A percentile compares a stretch with the other conserved stretches of the same genome.
These are phyloP conservation scores for Syngnathus acus DNA, from an alignment of 2,797 vertebrate genomes.

Conservation along the genomic window DNA sequence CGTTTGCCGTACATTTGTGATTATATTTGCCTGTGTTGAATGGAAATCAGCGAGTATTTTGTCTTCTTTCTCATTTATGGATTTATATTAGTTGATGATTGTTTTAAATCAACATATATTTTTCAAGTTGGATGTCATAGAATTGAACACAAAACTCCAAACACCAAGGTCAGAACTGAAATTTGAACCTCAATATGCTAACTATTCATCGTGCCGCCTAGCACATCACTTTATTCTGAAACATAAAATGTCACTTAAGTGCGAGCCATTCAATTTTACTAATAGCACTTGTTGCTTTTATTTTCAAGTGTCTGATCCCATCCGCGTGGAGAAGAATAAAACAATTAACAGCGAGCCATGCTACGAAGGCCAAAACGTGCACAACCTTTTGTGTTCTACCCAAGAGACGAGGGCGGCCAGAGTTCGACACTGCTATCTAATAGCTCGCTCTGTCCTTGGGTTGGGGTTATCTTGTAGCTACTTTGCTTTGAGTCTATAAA, in stretches of 20 bases:
- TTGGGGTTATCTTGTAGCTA: conserved; percentile 70
- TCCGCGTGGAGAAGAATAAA: conserved; percentile 23
- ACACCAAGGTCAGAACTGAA: too few species aligned
- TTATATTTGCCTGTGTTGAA: neutral
- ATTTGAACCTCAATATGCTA: neutral
- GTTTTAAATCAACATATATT: neutral
- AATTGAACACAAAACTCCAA: neutral
- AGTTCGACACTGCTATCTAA: conserved; percentile 62
- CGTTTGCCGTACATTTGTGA: neutral
- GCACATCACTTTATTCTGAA: neutral
- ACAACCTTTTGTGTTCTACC: conserved; percentile 44
- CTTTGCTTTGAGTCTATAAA: conserved; percentile 67
- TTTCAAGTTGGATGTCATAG: neutral
- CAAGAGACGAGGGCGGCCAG: conserved; percentile 42
- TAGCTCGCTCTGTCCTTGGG: conserved; percentile 56
- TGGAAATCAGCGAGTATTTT: neutral
- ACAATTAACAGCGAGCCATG: conserved; percentile 46
- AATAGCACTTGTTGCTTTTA: neutral
- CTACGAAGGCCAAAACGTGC: conserved; percentile 40
- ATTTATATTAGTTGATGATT: neutral
- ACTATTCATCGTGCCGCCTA: neutral
- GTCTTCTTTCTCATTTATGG: neutral
- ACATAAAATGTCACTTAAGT: too few species aligned
- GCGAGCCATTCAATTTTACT: too few species aligned
- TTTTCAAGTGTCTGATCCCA: neutral